A percentile compares a stretch with the other conserved stretches of the same genome.
Conservation (phyloP, 2,797 vertebrate species). For the Cygnus olor region DNA sequence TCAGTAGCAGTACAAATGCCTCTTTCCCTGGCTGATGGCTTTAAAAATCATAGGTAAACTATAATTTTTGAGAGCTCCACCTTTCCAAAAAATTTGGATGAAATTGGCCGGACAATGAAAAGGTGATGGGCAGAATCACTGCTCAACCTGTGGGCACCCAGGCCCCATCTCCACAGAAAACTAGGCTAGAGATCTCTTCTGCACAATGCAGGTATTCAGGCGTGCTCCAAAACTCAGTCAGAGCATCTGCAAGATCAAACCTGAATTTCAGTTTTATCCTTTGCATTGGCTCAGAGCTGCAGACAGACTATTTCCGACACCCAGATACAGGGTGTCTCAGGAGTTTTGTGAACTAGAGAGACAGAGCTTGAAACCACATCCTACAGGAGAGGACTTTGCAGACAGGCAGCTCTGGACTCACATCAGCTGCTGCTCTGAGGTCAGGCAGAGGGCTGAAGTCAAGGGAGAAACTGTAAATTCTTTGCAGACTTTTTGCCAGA, state of each 20-base stretch:
- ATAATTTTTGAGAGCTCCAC: neutral
- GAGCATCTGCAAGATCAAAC: neutral
- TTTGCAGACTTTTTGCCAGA: neutral
- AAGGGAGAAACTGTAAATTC: neutral
- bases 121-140: neutral
- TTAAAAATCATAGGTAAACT: neutral
- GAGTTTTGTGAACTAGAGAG: neutral
- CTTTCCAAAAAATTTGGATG: neutral
- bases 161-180: neutral
- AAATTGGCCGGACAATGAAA: neutral
- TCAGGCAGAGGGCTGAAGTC: neutral
- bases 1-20: rapidly evolving
- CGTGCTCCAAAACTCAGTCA: neutral
- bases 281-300: neutral
- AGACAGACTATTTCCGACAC: neutral
- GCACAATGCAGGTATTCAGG: neutral
- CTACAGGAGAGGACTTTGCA: neutral
- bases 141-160: neutral
- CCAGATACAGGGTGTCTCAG: neutral
- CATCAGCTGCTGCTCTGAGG: neutral
- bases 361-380: neutral
- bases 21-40: neutral
- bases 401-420: neutral
- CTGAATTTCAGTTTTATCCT: neutral
- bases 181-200: neutral